Percentiles rank a stretch among this genome's conserved stretches.
Evolutionary conservation across 2,888 invertebrate species (phyloP).

Genomic region (Tetragonisca angustula): DNA sequence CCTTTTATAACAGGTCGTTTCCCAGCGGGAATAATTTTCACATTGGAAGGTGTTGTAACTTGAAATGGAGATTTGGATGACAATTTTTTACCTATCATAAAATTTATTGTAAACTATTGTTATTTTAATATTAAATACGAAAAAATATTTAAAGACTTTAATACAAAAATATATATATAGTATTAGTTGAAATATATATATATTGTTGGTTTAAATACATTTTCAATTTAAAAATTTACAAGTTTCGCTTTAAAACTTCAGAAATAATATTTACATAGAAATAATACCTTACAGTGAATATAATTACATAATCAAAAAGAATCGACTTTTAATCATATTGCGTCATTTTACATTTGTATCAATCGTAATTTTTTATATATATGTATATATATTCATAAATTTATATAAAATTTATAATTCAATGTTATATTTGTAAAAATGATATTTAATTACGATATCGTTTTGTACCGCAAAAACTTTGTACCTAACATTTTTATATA

Average conservation of each 20-base stretch:
- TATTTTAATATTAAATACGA: constrained; percentile 1
- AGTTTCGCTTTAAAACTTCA: constrained; percentile 14
- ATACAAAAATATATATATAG: constrained; percentile 15
- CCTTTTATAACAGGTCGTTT: constrained; percentile 76
- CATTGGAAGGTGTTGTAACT: constrained; percentile 71
- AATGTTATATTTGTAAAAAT: constrained; percentile 17
- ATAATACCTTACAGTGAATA: constrained; percentile 15
- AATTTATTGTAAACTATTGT: constrained; percentile 73
- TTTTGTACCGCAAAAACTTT: constrained; percentile 8
- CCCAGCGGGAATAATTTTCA: constrained; percentile 79
- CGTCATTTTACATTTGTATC: not conserved
- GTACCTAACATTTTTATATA: not conserved
- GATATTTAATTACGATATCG: not conserved
- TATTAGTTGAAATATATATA: constrained; percentile 9
- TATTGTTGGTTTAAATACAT: constrained; percentile 24
- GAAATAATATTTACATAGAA: constrained; percentile 11
- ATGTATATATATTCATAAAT: not conserved
- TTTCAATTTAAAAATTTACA: not conserved
- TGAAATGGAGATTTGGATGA: constrained; percentile 71
- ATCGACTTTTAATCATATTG: constrained; percentile 4
- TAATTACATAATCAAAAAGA: constrained; percentile 7
- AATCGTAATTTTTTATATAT: not conserved
- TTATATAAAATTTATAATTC: constrained; percentile 17
- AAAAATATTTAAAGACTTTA: constrained; percentile 1
- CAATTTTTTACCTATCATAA: constrained; percentile 86